phyloP scores from a whole-genome alignment of 2,888 invertebrate species.

The Sicus ferrugineus region DNA sequence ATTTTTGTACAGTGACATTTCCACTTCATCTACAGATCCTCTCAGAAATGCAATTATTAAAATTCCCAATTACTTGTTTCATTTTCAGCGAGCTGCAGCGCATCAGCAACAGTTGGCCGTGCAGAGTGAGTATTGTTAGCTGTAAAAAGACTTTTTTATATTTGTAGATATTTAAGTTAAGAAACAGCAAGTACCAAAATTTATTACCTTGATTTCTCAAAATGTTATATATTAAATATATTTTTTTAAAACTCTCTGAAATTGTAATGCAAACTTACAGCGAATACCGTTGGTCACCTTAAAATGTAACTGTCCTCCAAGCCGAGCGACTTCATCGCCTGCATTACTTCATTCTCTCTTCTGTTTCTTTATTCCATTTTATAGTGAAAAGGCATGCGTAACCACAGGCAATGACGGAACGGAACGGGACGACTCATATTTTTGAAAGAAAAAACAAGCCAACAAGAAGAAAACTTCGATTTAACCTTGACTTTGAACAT shows the following conservation, averaged over 20 bases:
- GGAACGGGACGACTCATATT: no score
- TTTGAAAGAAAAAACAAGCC: no score
- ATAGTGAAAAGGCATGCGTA: no score
- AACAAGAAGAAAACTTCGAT: not conserved
- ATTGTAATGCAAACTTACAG: not conserved
- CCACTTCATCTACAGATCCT: no score
- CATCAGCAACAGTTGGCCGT: constrained; percentile 72
- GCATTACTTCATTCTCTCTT: not conserved
- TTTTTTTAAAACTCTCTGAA: not conserved
- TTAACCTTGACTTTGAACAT: constrained; percentile 7
- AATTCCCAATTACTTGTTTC: constrained; percentile 48
- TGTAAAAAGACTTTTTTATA: constrained; percentile 6
- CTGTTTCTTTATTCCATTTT: not conserved
- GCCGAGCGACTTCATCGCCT: not conserved
- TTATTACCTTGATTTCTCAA: constrained; percentile 1
- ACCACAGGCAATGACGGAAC: no score
- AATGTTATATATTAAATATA: not conserved
- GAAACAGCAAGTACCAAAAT: constrained; percentile 45
- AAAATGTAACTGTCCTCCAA: not conserved
- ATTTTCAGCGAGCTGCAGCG: constrained; percentile 74
- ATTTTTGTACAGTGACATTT: no score
- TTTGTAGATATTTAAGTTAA: constrained; percentile 26
- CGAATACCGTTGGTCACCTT: constrained; percentile 2
- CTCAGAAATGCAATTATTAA: constrained; percentile 12
- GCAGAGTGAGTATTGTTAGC: constrained; percentile 60